phyloP scores from a whole-genome alignment of 2,888 invertebrate species.

The Lagria hirta region DNA sequence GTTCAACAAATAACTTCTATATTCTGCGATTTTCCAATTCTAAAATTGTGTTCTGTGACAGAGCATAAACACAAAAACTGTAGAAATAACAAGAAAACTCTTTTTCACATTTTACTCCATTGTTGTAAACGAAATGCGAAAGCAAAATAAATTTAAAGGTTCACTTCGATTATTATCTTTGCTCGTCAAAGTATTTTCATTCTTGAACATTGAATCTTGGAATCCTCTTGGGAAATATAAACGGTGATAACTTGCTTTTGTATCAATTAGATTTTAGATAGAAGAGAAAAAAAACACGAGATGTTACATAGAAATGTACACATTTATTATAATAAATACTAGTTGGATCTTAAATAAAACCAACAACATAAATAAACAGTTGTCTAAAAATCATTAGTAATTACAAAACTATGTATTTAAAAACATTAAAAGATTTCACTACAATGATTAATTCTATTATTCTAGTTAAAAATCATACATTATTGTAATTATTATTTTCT shows the following conservation, averaged over 20 bases:
- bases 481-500: too few relatives aligned
- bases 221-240: constrained; percentile 29
- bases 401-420: too few relatives aligned
- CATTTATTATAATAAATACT: too few relatives aligned
- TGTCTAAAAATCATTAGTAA: too few relatives aligned
- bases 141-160: constrained; percentile 28
- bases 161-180: constrained; percentile 32
- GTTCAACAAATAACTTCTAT: constrained; percentile 7
- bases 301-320: constrained; percentile 28
- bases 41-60: constrained; percentile 20
- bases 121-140: constrained; percentile 28
- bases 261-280: constrained; percentile 29
- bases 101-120: constrained; percentile 23
- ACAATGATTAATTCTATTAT: too few relatives aligned
- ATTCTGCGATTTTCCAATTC: constrained; percentile 8
- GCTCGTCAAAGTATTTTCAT: constrained; percentile 22
- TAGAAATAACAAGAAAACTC: constrained; percentile 27
- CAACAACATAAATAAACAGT: too few relatives aligned
- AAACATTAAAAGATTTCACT: too few relatives aligned
- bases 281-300: constrained; percentile 23
- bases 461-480: too few relatives aligned
- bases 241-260: constrained; percentile 29
- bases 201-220: constrained; percentile 14
- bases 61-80: constrained; percentile 20
- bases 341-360: too few relatives aligned